phyloP scores from a whole-genome alignment of 1,140 invertebrate species.

The Aphelenchoides avenae region DNA sequence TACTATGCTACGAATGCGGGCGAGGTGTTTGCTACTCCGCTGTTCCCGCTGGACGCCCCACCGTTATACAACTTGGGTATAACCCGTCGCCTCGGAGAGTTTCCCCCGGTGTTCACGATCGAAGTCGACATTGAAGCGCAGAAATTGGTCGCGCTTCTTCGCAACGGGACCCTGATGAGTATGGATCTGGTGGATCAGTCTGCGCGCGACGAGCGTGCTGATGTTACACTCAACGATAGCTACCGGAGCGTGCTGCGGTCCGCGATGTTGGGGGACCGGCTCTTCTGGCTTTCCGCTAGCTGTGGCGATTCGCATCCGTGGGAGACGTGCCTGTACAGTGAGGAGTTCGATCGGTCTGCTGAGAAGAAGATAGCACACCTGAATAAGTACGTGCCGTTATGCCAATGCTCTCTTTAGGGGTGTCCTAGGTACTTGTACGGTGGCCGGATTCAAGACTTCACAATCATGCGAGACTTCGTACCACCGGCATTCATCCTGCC shows the following conservation, averaged over 20 bases:
- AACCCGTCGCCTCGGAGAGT: conserved; percentile 36
- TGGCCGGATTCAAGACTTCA: conserved; percentile 38
- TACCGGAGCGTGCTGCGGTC: conserved; percentile 36
- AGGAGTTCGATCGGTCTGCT: conserved; percentile 34
- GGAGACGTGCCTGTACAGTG: conserved; percentile 28
- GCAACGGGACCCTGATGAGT: conserved; percentile 34
- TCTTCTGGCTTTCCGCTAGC: conserved; percentile 46
- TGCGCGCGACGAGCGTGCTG: conserved; percentile 38
- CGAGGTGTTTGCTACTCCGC: conserved; percentile 40
- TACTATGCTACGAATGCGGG: conserved; percentile 39
- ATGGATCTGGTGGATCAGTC: conserved; percentile 33
- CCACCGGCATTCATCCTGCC: conserved; percentile 26
- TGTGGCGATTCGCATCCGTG: conserved; percentile 47
- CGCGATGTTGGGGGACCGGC: conserved; percentile 18
- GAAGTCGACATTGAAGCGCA: conserved; percentile 33
- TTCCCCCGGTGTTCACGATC: conserved; percentile 30
- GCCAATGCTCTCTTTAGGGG: not conserved
- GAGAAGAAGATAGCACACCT: conserved; percentile 27
- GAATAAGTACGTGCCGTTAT: conserved; percentile 32
- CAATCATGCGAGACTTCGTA: conserved; percentile 26
- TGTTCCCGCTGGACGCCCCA: conserved; percentile 39
- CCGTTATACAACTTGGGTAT: conserved; percentile 29
- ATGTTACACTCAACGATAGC: conserved; percentile 17
- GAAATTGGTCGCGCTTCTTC: conserved; percentile 31
- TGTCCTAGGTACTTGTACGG: conserved; percentile 26